Evolutionary conservation across 2,113 vertebrate species (phyloP), one percentile per base, ranked within the genome.

Genomic region (Aythya baeri): DNA sequence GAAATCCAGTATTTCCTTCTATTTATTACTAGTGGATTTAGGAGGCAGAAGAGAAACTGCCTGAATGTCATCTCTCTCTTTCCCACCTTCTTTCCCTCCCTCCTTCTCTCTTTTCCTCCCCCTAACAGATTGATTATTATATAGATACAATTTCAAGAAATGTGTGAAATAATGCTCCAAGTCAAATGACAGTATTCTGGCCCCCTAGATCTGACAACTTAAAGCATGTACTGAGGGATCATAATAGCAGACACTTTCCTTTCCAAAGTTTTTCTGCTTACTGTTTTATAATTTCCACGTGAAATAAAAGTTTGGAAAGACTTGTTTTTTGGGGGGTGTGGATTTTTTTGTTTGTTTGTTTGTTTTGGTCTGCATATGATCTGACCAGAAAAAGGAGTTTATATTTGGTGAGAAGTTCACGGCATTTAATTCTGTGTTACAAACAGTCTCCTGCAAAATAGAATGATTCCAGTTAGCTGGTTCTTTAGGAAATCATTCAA

Each of bases 131-230:
- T 89, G 49, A 11, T 18, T 85, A 49, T 84, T 73, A 83, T 82
- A 46, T 49, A 74, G 36, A 74, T 50, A 80, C 91, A 80, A 78
- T 63, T 94, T 86, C 52, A 91, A 74, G 61, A 83, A 91, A 91
- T 38, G 59, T 96, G 82, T 81, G 76, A 89, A 94, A 78, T 44
- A 91, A 57, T 6, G 1, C 41, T 80, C 46, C 50, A 78, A 93
- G 65, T 43, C 72, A 93, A 81, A 74, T 80, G 55, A 94, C 85
- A 83, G n/a, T n/a, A 52, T 94, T 97, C 87, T 86, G 46, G 32
- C 43, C 85, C 12, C 88, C 73, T 71, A 66, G 41, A 81, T 71
- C 20, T 89, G 55, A 67, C 43, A 95, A 68, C 68, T 94, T 88
- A 75, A 21, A 83, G 52, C 21, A 86, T 90, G 27, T 61, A 34